These are phyloP conservation scores for Catharus minimus DNA, from an alignment of 2,113 vertebrate species.

Conservation along the genomic window DNA sequence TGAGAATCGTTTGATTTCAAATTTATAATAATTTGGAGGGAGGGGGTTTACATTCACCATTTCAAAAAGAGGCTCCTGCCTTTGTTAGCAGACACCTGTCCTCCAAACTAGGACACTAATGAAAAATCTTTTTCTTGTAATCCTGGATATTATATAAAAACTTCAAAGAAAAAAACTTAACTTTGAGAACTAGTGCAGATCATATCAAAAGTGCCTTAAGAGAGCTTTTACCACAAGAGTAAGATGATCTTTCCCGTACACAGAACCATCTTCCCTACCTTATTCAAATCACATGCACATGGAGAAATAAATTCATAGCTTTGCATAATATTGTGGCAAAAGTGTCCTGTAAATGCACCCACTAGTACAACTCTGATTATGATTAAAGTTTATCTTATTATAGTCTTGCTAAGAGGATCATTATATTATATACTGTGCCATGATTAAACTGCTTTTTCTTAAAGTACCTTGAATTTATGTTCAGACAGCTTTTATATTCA, in stretches of 20 bases:
- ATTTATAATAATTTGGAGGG: too few relatives aligned
- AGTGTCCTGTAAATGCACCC: conserved; percentile 6
- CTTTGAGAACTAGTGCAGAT: background rate
- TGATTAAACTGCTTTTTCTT: background rate
- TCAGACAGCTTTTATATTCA: background rate
- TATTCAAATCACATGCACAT: background rate
- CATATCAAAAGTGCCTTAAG: background rate
- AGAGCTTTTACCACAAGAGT: background rate
- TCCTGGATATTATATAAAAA: background rate
- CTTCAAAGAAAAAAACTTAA: background rate
- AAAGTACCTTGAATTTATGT: background rate
- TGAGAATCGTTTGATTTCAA: too few relatives aligned
- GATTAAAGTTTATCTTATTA: conserved; percentile 55
- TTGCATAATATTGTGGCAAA: conserved; percentile 49
- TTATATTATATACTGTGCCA: conserved; percentile 26
- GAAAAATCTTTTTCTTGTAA: background rate
- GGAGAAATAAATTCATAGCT: conserved; percentile 32
- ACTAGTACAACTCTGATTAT: conserved; percentile 1
- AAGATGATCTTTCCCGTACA: background rate
- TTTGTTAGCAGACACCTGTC: too few relatives aligned
- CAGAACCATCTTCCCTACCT: background rate
- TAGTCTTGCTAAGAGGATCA: conserved; percentile 20
- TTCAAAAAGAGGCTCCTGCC: too few relatives aligned
- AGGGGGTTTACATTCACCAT: too few relatives aligned
- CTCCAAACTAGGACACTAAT: background rate